Conservation (phyloP, 1,140 invertebrate species). For the Platorchestia sp. region DNA sequence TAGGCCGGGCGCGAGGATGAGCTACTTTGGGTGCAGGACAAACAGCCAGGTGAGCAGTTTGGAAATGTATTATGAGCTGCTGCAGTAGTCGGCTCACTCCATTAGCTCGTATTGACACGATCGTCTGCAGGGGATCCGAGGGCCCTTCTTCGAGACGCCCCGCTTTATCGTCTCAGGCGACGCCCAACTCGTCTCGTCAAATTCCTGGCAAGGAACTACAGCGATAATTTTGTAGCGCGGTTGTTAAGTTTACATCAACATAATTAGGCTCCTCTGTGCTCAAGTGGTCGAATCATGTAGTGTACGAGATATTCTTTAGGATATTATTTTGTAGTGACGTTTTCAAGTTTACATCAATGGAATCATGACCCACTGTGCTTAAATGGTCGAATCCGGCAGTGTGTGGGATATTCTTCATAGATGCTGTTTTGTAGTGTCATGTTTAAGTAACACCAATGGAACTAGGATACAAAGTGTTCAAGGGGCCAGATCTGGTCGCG, state of each 20-base stretch:
- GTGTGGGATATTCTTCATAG: no score
- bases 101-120: slow-evolving; percentile 42
- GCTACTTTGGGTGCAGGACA: background rate
- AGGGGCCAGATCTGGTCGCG: background rate
- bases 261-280: background rate
- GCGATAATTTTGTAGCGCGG: background rate
- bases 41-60: background rate
- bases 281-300: background rate
- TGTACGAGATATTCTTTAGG: no score
- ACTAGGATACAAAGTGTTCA: no score
- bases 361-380: no score
- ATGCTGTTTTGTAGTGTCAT: no score
- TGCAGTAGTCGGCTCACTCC: background rate
- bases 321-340: no score
- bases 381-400: no score
- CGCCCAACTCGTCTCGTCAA: background rate
- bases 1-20: background rate
- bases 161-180: background rate
- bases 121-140: slow-evolving; percentile 12
- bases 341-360: no score
- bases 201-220: background rate
- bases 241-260: background rate
- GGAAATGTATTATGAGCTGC: slow-evolving; percentile 8
- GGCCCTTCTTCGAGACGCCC: background rate
- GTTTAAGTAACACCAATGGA: no score